Evolutionary conservation across 2,888 invertebrate species (phyloP).

Genomic region (Lobophora halterata): DNA sequence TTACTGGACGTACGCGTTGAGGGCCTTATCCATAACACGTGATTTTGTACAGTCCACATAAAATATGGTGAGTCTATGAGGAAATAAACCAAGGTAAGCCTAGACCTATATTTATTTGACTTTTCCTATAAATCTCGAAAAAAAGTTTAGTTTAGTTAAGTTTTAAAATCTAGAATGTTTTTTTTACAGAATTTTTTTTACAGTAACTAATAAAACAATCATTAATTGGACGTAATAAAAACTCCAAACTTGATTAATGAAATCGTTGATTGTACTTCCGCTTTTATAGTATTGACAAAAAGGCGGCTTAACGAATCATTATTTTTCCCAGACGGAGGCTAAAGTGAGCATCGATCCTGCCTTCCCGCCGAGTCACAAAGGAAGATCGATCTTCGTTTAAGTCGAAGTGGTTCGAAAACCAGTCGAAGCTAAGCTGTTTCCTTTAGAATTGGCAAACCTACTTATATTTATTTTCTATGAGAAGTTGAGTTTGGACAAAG

Average conservation of each 20-base stretch:
- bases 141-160: no score
- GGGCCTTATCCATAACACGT: conserved; percentile 24
- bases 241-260: conserved; percentile 14
- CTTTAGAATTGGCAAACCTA: no score
- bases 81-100: no score
- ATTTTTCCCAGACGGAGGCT: conserved; percentile 6
- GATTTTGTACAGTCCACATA: conserved; percentile 4
- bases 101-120: no score
- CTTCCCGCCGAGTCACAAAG: conserved; percentile 6
- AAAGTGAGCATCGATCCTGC: conserved; percentile 7
- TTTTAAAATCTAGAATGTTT: no score
- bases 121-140: no score
- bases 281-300: conserved; percentile 16
- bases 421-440: background rate
- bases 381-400: conserved; percentile 4
- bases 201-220: no score
- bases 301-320: conserved; percentile 10
- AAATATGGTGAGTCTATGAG: no score
- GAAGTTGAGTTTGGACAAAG: no score
- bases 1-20: conserved; percentile 31
- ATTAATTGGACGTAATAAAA: no score
- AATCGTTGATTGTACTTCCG: conserved; percentile 21
- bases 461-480: no score
- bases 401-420: conserved; percentile 2
- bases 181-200: no score